These are phyloP conservation scores for Arvicanthis niloticus DNA, from an alignment of 2,113 vertebrate genomes.

Conservation along the genomic window DNA sequence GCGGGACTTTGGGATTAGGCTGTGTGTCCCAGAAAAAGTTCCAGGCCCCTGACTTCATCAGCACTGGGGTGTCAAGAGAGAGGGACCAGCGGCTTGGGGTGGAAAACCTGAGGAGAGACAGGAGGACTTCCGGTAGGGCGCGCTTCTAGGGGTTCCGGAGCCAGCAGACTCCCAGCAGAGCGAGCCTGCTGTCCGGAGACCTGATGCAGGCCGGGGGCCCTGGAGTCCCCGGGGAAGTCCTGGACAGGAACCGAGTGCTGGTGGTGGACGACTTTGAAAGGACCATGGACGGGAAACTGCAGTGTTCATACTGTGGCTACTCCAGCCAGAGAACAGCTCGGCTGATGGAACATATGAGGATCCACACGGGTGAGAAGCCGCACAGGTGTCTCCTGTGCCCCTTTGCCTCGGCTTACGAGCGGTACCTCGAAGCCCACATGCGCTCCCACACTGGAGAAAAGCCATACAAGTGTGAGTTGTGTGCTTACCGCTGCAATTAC, in stretches of 20 bases:
- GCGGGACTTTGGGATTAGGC: neutral
- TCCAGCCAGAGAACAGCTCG: neutral
- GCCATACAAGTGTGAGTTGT: constrained; percentile 98
- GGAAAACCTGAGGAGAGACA: neutral
- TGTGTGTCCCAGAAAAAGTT: neutral
- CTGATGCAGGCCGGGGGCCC: too few relatives aligned
- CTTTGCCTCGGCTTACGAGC: constrained; percentile 99
- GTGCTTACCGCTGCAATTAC: constrained; percentile 98
- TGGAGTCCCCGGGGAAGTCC: neutral
- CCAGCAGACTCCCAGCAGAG: neutral
- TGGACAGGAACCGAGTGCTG: neutral
- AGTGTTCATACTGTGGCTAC: neutral
- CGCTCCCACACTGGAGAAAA: constrained; percentile 98
- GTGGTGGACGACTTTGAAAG: neutral
- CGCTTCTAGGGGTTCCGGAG: neutral
- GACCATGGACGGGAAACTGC: neutral
- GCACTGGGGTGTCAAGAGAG: neutral
- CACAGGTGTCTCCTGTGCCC: constrained; percentile 98
- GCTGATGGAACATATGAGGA: neutral
- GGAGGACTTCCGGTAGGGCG: neutral
- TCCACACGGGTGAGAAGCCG: constrained; percentile 95
- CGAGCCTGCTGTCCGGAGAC: neutral
- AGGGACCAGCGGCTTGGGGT: neutral
- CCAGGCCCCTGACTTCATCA: neutral
- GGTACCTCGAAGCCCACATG: constrained; percentile 98